Percentiles rank a stretch among this genome's conserved stretches.
These are phyloP conservation scores for Tinea semifulvella DNA, from an alignment of 2,888 invertebrate species.

Conservation along the genomic window DNA sequence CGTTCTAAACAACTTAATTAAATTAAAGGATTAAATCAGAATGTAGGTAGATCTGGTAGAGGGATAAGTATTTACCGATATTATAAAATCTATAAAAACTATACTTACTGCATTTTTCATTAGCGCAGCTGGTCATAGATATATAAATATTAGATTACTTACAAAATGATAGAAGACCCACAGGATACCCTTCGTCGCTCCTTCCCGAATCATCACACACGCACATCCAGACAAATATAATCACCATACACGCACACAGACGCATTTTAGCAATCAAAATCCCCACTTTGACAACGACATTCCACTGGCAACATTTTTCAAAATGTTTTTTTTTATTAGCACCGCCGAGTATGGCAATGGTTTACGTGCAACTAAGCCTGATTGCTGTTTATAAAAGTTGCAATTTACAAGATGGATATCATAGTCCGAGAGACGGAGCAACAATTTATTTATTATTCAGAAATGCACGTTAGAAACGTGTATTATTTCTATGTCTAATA, in stretches of 20 bases:
- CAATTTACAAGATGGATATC: neutral
- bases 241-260: slow-evolving; percentile 18
- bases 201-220: slow-evolving; percentile 22
- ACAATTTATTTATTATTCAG: too few species aligned
- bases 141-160: too few species aligned
- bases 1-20: too few species aligned
- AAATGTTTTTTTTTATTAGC: neutral
- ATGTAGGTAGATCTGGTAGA: too few species aligned
- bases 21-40: too few species aligned
- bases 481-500: too few species aligned
- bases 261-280: slow-evolving; percentile 1
- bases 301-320: neutral
- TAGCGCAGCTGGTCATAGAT: too few species aligned
- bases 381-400: neutral
- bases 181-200: slow-evolving; percentile 41
- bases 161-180: slow-evolving; percentile 53
- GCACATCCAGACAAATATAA: slow-evolving; percentile 18
- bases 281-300: neutral
- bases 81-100: too few species aligned
- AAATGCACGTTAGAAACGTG: too few species aligned
- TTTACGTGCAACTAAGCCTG: neutral
- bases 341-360: slow-evolving; percentile 4
- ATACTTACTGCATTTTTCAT: too few species aligned
- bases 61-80: too few species aligned
- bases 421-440: neutral